Percentiles rank a stretch among this genome's conserved stretches.
phyloP scores from a whole-genome alignment of 2,797 vertebrate genomes.

The Nannoperca obscura region DNA sequence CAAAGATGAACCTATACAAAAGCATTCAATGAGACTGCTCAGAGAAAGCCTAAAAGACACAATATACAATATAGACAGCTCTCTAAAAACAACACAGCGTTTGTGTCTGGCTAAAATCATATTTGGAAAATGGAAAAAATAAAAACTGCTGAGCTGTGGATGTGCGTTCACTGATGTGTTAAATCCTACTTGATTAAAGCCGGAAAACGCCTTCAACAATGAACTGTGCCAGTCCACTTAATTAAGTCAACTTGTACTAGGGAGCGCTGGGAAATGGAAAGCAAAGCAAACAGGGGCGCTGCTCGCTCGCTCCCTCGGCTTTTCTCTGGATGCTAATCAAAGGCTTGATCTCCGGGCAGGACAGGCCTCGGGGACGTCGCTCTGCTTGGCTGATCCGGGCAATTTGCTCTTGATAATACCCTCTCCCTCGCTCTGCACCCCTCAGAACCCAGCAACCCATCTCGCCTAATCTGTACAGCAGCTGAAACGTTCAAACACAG shows the following conservation, averaged over 20 bases:
- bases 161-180: constrained; percentile 78
- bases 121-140: constrained; percentile 55
- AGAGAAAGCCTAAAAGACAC: constrained; percentile 23
- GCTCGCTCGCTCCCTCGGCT: constrained; percentile 62
- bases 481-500: constrained; percentile 51
- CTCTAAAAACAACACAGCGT: constrained; percentile 49
- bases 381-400: constrained; percentile 83
- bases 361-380: constrained; percentile 74
- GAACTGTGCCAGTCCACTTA: constrained; percentile 80
- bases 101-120: constrained; percentile 42
- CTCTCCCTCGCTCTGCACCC: constrained; percentile 40
- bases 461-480: constrained; percentile 64
- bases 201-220: constrained; percentile 78
- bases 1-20: constrained; percentile 52
- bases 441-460: constrained; percentile 57
- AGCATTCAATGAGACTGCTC: constrained; percentile 24
- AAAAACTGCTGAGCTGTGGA: constrained; percentile 71
- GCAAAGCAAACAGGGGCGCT: constrained; percentile 79
- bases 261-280: constrained; percentile 77
- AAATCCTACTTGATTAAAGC: constrained; percentile 87
- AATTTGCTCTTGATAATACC: constrained; percentile 83
- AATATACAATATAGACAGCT: constrained; percentile 23
- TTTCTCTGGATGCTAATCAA: constrained; percentile 81
- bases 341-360: constrained; percentile 79
- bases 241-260: constrained; percentile 84